phyloP scores from a whole-genome alignment of 2,113 vertebrate genomes.

The Mesembrinibis cayennensis region DNA sequence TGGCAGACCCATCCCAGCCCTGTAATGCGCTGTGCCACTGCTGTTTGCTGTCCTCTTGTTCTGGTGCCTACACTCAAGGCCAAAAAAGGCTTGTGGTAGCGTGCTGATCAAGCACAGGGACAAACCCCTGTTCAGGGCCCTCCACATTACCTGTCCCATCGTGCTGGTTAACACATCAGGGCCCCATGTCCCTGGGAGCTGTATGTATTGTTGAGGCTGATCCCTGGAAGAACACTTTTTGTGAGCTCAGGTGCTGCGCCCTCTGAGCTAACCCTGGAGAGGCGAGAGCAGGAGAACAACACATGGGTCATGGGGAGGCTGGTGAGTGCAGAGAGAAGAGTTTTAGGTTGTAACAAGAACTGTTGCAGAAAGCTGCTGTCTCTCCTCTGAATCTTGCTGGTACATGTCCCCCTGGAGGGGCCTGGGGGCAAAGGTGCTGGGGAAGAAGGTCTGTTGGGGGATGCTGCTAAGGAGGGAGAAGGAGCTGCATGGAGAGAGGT shows the following conservation, averaged over 20 bases:
- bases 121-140: background rate
- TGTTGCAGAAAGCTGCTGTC: background rate
- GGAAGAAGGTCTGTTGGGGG: background rate
- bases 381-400: background rate
- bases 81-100: background rate
- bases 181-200: background rate
- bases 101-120: background rate
- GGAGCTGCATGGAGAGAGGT: background rate
- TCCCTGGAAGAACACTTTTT: background rate
- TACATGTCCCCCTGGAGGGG: background rate
- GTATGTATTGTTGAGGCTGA: background rate
- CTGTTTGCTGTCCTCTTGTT: background rate
- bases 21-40: background rate
- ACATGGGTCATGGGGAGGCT: background rate
- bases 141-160: background rate
- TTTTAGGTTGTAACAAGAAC: background rate
- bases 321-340: background rate
- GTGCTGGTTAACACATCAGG: background rate
- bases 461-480: background rate
- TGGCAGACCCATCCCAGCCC: background rate
- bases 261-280: background rate
- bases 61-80: background rate
- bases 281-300: background rate
- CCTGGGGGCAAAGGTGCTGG: background rate
- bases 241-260: accelerated